Percentiles rank a stretch among this genome's conserved stretches.
These are phyloP conservation scores for Troglohyphantes excavatus DNA, from an alignment of 2,888 invertebrate species.

Conservation along the genomic window DNA sequence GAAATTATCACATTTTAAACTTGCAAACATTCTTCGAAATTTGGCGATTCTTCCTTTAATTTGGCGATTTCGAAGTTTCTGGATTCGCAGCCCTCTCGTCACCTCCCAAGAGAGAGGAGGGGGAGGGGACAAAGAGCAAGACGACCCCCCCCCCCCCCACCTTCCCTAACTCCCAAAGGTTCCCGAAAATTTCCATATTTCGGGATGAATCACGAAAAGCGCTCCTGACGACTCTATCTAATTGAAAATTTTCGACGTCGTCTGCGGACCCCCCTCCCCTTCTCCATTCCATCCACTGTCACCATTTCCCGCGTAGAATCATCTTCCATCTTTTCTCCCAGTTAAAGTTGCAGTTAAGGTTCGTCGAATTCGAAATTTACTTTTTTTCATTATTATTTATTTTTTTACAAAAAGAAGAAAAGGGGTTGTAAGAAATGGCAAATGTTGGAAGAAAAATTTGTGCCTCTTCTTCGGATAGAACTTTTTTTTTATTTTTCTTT, in stretches of 20 bases:
- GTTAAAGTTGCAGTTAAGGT: conserved; percentile 77
- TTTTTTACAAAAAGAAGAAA: neutral
- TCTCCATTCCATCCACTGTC: no score
- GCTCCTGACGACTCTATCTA: conserved; percentile 76
- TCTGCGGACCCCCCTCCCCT: neutral
- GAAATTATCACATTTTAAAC: no score
- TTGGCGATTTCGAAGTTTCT: no score
- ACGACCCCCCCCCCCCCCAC: neutral
- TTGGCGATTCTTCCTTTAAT: no score
- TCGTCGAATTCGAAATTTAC: conserved; percentile 73
- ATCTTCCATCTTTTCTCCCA: conserved; percentile 75
- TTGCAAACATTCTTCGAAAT: no score
- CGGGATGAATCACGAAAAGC: conserved; percentile 74
- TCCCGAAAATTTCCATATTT: conserved; percentile 76
- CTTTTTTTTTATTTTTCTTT: conserved; percentile 30
- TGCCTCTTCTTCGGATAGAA: neutral
- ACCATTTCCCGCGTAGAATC: conserved; percentile 58
- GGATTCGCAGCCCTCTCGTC: neutral
- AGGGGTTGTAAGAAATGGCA: neutral
- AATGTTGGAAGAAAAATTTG: conserved; percentile 60
- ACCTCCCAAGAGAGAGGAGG: conserved; percentile 24
- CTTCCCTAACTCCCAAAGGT: conserved; percentile 45
- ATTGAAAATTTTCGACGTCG: conserved; percentile 78
- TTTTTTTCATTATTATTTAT: conserved; percentile 18
- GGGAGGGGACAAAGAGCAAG: conserved; percentile 59